Evolutionary conservation across 1,140 invertebrate genomes (phyloP).

Genomic region (Lutraria rhynchaena): DNA sequence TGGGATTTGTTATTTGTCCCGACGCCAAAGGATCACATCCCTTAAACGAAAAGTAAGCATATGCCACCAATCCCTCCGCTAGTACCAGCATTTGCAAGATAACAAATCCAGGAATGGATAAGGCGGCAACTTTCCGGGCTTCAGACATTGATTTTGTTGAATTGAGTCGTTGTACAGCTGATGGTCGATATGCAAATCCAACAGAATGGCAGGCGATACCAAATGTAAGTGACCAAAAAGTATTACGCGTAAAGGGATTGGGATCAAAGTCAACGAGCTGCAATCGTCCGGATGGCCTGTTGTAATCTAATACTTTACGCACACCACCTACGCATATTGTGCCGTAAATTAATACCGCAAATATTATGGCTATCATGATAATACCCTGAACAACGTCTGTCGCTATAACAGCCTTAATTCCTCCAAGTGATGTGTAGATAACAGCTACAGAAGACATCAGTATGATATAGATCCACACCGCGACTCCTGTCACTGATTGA

Average conservation of each 20-base stretch:
- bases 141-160: background rate
- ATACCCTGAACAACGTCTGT: slow-evolving; percentile 20
- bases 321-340: slow-evolving; percentile 4
- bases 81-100: background rate
- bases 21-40: slow-evolving; percentile 48
- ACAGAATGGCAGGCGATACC: background rate
- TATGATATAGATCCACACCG: background rate
- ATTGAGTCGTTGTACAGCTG: slow-evolving; percentile 14
- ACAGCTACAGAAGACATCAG: slow-evolving; percentile 3
- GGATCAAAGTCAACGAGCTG: slow-evolving; percentile 24
- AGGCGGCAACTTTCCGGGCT: slow-evolving; percentile 4
- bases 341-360: background rate
- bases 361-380: background rate
- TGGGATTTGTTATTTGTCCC: slow-evolving; percentile 13
- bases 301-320: background rate
- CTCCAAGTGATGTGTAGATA: slow-evolving; percentile 24
- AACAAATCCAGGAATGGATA: slow-evolving; percentile 29
- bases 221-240: slow-evolving; percentile 33
- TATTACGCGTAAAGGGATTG: background rate
- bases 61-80: background rate
- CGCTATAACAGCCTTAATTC: slow-evolving; percentile 14
- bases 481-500: background rate
- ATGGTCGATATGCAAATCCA: background rate
- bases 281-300: background rate
- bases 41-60: slow-evolving; percentile 15